Evolutionary conservation across 2,797 vertebrate genomes (phyloP), one percentile per base, ranked within the genome.

Genomic region (Cygnus olor): DNA sequence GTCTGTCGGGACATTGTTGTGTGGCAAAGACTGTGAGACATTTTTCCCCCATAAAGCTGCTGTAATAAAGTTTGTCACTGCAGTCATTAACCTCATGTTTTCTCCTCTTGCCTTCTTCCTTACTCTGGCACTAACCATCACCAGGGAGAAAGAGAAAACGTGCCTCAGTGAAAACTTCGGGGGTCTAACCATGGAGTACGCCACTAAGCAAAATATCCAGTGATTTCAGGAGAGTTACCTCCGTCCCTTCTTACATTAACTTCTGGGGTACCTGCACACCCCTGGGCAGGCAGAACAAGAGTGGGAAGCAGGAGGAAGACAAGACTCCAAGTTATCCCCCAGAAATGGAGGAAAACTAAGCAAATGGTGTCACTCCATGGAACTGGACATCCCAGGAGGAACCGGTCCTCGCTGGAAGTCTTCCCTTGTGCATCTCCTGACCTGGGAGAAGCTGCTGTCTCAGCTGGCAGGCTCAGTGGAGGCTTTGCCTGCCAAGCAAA

Each of bases 1-100:
- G 96, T 97, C 97, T 98, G 92, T 95, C 1, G n/a, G 80, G 94
- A 92, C 87, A 93, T 86, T 95, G 94, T 96, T 95, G 87, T 84
- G 38, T 80, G 89, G 51, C 11, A 76, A 95, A 95, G 87, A 95
- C 76, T 68, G 57, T n/a, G 64, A 95, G 89, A 85, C 30, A 84
- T 91, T 95, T 94, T 89, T 82, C 32, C 65, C 51, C 74, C 65
- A 24, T 57, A 91, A 96, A 96, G 71, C 49, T 80, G 66, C 51
- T 69, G 53, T 87, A 94, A 90, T 94, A 90, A 92, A 88, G 71
- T 95, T 93, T 96, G 96, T 93, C 94, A 68, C 25, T 77, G 18
- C 81, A 57, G 49, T 93, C 58, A 85, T 78, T 84, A 95, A 91
- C 74, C 64, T 78, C 2, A 11, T 56, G 32, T 80, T 95, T 94